A percentile compares a stretch with the other conserved stretches of the same genome.
Conservation (phyloP, 2,888 invertebrate species). For the Oscheius sp. region DNA sequence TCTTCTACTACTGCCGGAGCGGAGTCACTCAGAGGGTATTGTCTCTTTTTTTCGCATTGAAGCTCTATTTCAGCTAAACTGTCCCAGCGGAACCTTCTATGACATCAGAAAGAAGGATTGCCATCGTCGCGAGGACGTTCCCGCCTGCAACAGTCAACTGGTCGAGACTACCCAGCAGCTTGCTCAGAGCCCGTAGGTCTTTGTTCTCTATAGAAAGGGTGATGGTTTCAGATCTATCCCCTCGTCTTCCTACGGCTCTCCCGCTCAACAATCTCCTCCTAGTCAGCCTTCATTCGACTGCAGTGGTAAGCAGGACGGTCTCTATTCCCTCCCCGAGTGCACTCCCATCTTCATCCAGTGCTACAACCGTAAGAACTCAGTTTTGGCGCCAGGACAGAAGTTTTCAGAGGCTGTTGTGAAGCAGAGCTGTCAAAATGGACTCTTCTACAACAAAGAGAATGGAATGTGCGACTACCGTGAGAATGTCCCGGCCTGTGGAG, state of each 20-base stretch:
- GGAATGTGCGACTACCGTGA: constrained; percentile 56
- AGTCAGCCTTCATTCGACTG: constrained; percentile 41
- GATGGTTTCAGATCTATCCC: neutral
- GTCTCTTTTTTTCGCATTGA: neutral
- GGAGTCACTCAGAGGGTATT: constrained; percentile 36
- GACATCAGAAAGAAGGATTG: constrained; percentile 45
- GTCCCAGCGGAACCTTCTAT: constrained; percentile 60
- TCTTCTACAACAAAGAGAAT: constrained; percentile 51
- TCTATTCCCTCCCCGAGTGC: constrained; percentile 55
- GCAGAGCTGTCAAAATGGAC: constrained; percentile 42
- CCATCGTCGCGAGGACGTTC: constrained; percentile 49
- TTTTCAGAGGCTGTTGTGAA: constrained; percentile 6
- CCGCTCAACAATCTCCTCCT: neutral
- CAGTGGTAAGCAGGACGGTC: constrained; percentile 46
- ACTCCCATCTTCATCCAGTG: constrained; percentile 53
- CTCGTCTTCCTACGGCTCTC: constrained; percentile 27
- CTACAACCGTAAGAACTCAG: constrained; percentile 36
- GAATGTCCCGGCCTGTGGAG: constrained; percentile 47
- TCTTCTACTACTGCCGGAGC: constrained; percentile 44
- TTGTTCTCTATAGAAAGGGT: neutral
- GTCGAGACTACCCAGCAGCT: constrained; percentile 29
- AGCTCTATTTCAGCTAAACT: constrained; percentile 35
- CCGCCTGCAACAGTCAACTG: constrained; percentile 51
- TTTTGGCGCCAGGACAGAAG: neutral
- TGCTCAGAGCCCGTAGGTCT: constrained; percentile 6